These are phyloP conservation scores for Drosophila auraria DNA, from an alignment of 1,140 invertebrate species.

Conservation along the genomic window DNA sequence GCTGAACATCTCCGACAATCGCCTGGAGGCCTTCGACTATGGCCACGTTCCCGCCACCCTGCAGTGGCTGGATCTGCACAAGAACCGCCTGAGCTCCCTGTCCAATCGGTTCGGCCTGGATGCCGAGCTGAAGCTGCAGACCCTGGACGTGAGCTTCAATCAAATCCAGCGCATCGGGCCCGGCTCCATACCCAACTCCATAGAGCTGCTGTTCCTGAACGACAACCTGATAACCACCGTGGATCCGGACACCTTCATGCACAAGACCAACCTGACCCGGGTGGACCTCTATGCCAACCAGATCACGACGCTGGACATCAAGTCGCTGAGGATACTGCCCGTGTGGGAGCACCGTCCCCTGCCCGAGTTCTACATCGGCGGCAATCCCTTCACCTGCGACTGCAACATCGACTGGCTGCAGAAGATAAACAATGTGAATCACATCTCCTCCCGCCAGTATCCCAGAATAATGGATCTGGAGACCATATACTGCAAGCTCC, in stretches of 20 bases:
- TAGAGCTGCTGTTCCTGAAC: conserved; percentile 92
- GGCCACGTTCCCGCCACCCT: conserved; percentile 92
- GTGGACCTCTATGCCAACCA: conserved; percentile 95
- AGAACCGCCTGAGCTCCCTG: conserved; percentile 93
- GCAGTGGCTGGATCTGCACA: conserved; percentile 95
- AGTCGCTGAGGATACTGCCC: conserved; percentile 90
- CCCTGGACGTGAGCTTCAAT: conserved; percentile 93
- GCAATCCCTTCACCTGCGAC: conserved; percentile 95
- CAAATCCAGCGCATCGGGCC: conserved; percentile 90
- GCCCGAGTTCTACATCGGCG: conserved; percentile 94
- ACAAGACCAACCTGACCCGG: conserved; percentile 92
- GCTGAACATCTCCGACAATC: conserved; percentile 96
- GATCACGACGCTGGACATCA: conserved; percentile 92
- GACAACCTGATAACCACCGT: conserved; percentile 93
- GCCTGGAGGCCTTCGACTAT: conserved; percentile 96
- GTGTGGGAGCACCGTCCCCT: conserved; percentile 89
- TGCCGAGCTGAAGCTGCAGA: conserved; percentile 89
- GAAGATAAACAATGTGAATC: conserved; percentile 88
- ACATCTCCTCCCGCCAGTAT: conserved; percentile 91
- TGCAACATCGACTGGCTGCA: conserved; percentile 96
- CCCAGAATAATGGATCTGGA: conserved; percentile 96
- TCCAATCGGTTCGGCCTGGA: conserved; percentile 91
- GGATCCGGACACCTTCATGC: conserved; percentile 92
- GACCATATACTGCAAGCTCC: conserved; percentile 94
- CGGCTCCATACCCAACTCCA: conserved; percentile 90